Percentiles rank a stretch among this genome's conserved stretches.
These are phyloP conservation scores for Drosophila equinoxialis DNA, from an alignment of 1,140 invertebrate genomes.

Conservation along the genomic window DNA sequence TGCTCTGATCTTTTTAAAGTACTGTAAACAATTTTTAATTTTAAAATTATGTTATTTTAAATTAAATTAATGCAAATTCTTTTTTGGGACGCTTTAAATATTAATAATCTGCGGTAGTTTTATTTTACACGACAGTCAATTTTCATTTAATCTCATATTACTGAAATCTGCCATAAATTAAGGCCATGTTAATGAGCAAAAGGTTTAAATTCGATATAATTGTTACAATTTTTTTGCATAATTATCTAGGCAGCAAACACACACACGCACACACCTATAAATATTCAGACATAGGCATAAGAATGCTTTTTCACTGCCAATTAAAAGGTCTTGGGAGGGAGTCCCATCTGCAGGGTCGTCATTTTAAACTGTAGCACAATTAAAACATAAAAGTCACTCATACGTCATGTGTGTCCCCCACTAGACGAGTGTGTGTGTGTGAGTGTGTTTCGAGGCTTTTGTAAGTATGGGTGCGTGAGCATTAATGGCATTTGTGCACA, in stretches of 20 bases:
- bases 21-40: slow-evolving; percentile 1
- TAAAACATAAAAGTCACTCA: slow-evolving; percentile 81
- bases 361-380: slow-evolving; percentile 69
- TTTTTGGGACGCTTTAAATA: slow-evolving; percentile 23
- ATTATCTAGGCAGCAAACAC: slow-evolving; percentile 18
- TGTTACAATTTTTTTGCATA: slow-evolving; percentile 9
- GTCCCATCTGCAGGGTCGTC: slow-evolving; percentile 61
- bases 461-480: slow-evolving; percentile 28
- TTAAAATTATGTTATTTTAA: not conserved
- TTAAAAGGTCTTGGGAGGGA: slow-evolving; percentile 59
- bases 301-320: slow-evolving; percentile 59
- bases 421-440: slow-evolving; percentile 7
- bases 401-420: slow-evolving; percentile 62
- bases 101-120: slow-evolving; percentile 49
- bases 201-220: slow-evolving; percentile 20
- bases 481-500: slow-evolving; percentile 73
- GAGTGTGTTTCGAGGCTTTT: not conserved
- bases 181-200: slow-evolving; percentile 54
- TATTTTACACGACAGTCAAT: slow-evolving; percentile 17
- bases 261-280: not conserved
- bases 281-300: not conserved
- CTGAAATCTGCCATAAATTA: slow-evolving; percentile 52
- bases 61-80: slow-evolving; percentile 41
- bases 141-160: slow-evolving; percentile 53
- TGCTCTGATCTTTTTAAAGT: not conserved